Evolutionary conservation across 2,113 vertebrate species (phyloP).

Genomic region (Otus sunia): DNA sequence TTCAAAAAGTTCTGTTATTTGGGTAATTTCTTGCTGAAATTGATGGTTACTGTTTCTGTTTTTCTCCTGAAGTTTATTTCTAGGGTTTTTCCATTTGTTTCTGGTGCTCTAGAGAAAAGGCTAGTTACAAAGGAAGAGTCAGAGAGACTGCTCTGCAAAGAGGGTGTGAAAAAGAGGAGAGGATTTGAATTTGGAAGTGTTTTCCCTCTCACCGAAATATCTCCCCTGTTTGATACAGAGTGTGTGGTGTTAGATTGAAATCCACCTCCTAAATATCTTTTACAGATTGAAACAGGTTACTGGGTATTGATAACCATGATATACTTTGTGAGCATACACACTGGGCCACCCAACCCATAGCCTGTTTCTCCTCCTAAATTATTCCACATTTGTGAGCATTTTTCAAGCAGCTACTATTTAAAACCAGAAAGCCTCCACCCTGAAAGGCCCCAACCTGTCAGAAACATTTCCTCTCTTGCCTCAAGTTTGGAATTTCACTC

Average conservation of each 20-base stretch:
- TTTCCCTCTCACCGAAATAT: background rate
- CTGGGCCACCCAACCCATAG: background rate
- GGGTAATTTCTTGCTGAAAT: conserved; percentile 59
- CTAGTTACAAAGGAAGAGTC: background rate
- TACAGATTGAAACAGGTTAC: background rate
- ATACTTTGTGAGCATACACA: background rate
- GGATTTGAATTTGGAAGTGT: background rate
- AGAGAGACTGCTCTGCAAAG: background rate
- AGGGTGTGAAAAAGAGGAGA: background rate
- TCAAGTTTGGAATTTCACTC: conserved; percentile 49
- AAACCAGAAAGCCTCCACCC: conserved; percentile 44
- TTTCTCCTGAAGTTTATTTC: conserved; percentile 46
- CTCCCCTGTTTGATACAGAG: background rate
- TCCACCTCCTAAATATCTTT: background rate
- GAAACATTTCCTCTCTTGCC: conserved; percentile 53
- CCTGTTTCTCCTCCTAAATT: background rate
- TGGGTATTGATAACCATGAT: background rate
- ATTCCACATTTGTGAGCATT: conserved; percentile 11
- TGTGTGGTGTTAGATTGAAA: background rate
- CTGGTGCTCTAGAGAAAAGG: conserved; percentile 9
- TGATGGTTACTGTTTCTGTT: conserved; percentile 45
- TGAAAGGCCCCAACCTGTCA: conserved; percentile 45
- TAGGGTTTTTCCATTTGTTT: conserved; percentile 46
- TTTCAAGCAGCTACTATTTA: conserved; percentile 37
- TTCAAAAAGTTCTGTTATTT: conserved; percentile 62